Evolutionary conservation across 1,140 invertebrate genomes (phyloP).

Genomic region (Panagrolaimus sp.): DNA sequence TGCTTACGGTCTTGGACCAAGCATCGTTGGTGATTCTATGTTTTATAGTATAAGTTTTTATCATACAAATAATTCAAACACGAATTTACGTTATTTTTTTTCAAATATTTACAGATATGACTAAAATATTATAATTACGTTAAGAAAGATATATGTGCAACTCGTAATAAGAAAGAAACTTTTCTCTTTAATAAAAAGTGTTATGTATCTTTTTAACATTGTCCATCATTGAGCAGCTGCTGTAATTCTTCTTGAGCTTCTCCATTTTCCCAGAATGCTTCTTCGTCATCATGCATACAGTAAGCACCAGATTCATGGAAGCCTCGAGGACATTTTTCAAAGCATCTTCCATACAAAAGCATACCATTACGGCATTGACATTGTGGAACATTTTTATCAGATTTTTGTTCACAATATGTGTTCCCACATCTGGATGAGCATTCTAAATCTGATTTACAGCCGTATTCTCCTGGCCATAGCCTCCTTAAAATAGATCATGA

Average conservation of each 20-base stretch:
- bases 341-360: constrained; percentile 51
- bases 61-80: too few species aligned
- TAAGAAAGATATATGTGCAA: too few species aligned
- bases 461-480: constrained; percentile 53
- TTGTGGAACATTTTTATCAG: constrained; percentile 46
- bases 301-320: constrained; percentile 50
- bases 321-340: constrained; percentile 44
- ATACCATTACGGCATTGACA: constrained; percentile 50
- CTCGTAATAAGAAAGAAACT: too few species aligned
- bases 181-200: too few species aligned
- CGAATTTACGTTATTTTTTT: too few species aligned
- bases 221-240: constrained; percentile 42
- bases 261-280: constrained; percentile 46
- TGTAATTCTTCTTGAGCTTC: constrained; percentile 45
- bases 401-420: constrained; percentile 48
- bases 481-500: constrained; percentile 35
- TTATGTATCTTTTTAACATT: constrained; percentile 28
- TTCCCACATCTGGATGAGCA: constrained; percentile 45
- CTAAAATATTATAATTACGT: too few species aligned
- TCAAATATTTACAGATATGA: too few species aligned
- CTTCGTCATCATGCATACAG: constrained; percentile 52
- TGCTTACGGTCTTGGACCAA: too few species aligned
- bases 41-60: too few species aligned
- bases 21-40: too few species aligned
- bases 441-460: constrained; percentile 38